Conservation (phyloP, 2,113 vertebrate species). For the Zosterops pallidus region DNA sequence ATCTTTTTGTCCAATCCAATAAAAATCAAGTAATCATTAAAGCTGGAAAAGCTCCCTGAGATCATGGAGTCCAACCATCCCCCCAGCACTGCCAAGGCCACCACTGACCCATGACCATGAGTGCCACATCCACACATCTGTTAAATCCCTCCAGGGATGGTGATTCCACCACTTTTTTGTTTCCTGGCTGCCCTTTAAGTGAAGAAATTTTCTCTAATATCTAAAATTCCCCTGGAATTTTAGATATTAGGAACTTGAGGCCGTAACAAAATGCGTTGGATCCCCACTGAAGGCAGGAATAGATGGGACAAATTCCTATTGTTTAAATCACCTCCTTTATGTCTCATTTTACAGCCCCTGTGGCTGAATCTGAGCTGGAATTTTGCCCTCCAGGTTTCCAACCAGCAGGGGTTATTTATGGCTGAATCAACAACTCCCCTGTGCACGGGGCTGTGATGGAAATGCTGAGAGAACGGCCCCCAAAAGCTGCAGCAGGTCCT, state of each 20-base stretch:
- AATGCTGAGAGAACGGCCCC: neutral
- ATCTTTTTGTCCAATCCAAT: neutral
- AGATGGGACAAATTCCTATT: neutral
- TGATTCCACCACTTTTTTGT: neutral
- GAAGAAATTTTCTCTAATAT: neutral
- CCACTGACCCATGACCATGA: no score
- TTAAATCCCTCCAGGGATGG: neutral
- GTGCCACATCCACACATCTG: neutral
- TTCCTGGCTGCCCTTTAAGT: neutral
- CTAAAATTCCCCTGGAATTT: neutral
- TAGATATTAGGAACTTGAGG: neutral
- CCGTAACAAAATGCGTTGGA: neutral
- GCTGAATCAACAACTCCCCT: neutral
- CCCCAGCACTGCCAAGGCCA: neutral
- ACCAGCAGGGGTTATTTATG: neutral
- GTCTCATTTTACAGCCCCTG: neutral
- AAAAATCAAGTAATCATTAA: neutral
- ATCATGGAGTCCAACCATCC: neutral
- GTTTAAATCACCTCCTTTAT: neutral
- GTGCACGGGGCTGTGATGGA: accelerated
- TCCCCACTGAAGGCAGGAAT: accelerated
- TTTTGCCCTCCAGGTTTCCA: neutral
- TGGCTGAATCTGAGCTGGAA: neutral
- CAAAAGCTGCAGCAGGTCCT: neutral
- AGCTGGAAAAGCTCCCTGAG: neutral